A percentile compares a stretch with the other conserved stretches of the same genome.
Conservation (phyloP, 2,113 vertebrate species). For the Actenoides lindsayi region DNA sequence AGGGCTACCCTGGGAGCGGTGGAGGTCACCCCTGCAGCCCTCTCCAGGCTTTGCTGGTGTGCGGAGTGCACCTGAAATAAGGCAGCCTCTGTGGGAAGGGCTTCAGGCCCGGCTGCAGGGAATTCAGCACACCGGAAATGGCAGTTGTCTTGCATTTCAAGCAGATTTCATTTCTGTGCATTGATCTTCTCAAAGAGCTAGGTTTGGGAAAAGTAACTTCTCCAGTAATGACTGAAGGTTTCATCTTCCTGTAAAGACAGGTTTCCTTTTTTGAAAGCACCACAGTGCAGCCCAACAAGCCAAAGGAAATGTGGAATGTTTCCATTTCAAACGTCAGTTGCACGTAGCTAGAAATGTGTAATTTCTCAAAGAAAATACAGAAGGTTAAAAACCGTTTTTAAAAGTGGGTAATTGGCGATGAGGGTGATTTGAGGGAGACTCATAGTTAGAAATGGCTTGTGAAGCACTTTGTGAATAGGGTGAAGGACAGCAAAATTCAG, state of each 20-base stretch:
- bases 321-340: neutral
- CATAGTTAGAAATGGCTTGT: too few species aligned
- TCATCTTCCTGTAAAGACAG: neutral
- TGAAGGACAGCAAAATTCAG: neutral
- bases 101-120: too few species aligned
- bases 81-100: fast-evolving
- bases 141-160: neutral
- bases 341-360: neutral
- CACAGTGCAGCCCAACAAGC: neutral
- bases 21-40: too few species aligned
- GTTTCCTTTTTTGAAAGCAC: neutral
- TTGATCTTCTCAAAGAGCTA: neutral
- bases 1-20: fast-evolving
- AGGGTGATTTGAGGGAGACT: neutral
- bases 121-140: neutral
- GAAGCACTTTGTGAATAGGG: neutral
- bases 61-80: neutral
- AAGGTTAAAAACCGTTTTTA: neutral
- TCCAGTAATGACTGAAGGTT: neutral
- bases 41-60: fast-evolving
- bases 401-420: neutral
- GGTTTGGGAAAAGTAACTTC: neutral
- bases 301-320: neutral
- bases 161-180: neutral
- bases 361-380: neutral